Percentiles rank a stretch among this genome's conserved stretches.
These are phyloP conservation scores for Drosophila falleni DNA, from an alignment of 2,888 invertebrate species.

Conservation along the genomic window DNA sequence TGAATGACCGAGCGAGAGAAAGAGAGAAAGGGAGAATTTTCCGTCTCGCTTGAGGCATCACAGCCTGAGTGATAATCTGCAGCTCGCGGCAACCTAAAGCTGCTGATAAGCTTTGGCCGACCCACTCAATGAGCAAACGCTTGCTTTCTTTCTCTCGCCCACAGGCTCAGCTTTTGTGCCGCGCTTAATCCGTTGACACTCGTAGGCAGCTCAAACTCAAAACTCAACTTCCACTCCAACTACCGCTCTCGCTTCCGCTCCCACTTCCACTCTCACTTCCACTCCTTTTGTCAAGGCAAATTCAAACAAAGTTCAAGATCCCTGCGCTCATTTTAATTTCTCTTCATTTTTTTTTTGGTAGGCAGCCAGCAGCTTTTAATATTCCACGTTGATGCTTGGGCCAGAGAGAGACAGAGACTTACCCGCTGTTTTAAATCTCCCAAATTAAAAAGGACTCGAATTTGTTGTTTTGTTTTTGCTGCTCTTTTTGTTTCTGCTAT, in stretches of 20 bases:
- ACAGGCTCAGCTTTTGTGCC: constrained; percentile 20
- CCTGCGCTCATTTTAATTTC: constrained; percentile 15
- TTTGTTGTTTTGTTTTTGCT: constrained; percentile 24
- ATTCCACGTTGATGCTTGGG: constrained; percentile 11
- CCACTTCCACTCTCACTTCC: constrained; percentile 1
- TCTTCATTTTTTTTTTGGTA: constrained; percentile 3
- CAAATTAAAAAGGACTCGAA: constrained; percentile 30
- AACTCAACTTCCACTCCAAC: constrained; percentile 8
- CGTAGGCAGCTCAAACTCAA: constrained; percentile 19
- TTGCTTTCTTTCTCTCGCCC: constrained; percentile 12
- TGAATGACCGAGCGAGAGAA: background rate
- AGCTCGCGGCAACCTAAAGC: constrained; percentile 23
- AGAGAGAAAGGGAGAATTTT: background rate
- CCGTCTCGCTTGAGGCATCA: background rate
- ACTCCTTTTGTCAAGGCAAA: constrained; percentile 12
- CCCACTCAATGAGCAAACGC: constrained; percentile 8
- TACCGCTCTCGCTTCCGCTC: background rate
- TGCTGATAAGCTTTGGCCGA: constrained; percentile 24
- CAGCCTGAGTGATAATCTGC: constrained; percentile 18
- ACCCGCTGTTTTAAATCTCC: constrained; percentile 59
- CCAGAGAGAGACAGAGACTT: constrained; percentile 30
- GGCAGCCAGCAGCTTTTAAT: constrained; percentile 34
- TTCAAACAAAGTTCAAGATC: constrained; percentile 35
- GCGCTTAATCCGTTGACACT: constrained; percentile 26
- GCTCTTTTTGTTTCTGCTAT: constrained; percentile 3